phyloP scores from a whole-genome alignment of 2,888 invertebrate species.

The Dioctria linearis region DNA sequence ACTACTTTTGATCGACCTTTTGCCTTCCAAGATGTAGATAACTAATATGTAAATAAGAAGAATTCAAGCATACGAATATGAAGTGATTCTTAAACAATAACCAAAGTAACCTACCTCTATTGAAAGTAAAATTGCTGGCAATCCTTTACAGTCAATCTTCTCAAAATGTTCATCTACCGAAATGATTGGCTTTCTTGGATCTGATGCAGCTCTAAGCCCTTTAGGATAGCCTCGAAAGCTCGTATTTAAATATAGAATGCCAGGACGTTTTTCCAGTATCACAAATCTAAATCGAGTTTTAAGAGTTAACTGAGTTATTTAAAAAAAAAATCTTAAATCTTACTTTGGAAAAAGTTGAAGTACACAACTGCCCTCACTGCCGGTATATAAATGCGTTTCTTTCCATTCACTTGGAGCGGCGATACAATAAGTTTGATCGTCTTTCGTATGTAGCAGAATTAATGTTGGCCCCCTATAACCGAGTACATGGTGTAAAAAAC shows the following conservation, averaged over 20 bases:
- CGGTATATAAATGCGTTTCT: slow-evolving; percentile 88
- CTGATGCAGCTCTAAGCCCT: slow-evolving; percentile 86
- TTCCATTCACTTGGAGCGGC: slow-evolving; percentile 88
- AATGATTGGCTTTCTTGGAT: slow-evolving; percentile 84
- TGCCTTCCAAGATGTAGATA: too few relatives aligned
- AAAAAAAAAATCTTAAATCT: neutral
- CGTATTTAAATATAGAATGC: slow-evolving; percentile 88
- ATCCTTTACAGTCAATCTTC: slow-evolving; percentile 78
- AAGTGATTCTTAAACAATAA: slow-evolving; percentile 17
- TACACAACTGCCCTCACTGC: slow-evolving; percentile 83
- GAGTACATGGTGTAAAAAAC: slow-evolving; percentile 90
- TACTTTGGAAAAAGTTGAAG: slow-evolving; percentile 84
- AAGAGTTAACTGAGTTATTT: neutral
- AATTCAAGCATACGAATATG: neutral
- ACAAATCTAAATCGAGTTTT: slow-evolving; percentile 70
- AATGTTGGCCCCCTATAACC: slow-evolving; percentile 77
- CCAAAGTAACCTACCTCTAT: slow-evolving; percentile 74
- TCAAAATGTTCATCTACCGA: slow-evolving; percentile 83
- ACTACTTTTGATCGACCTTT: neutral
- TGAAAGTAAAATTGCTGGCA: slow-evolving; percentile 76
- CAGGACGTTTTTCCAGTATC: slow-evolving; percentile 77
- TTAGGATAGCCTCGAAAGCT: slow-evolving; percentile 87
- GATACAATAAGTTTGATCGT: slow-evolving; percentile 81
- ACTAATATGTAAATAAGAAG: neutral
- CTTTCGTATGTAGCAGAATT: slow-evolving; percentile 74